Percentiles rank a stretch among this genome's conserved stretches.
Evolutionary conservation across 2,113 vertebrate genomes (phyloP).

Genomic region (Ia io): DNA sequence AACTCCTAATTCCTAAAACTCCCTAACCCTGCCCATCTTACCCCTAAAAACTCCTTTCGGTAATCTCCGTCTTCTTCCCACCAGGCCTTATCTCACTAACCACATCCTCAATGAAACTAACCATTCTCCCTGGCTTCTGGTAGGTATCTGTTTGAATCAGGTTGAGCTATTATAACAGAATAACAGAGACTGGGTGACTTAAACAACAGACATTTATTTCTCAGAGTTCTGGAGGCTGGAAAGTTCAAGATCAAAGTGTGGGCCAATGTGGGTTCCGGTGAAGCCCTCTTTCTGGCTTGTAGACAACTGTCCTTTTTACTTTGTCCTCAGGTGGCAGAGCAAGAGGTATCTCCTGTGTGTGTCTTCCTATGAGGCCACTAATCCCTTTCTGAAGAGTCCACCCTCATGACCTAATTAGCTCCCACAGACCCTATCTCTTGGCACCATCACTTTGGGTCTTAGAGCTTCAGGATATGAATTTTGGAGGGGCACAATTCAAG

Average conservation of each 20-base stretch:
- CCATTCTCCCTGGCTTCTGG: not conserved
- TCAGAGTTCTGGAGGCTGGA: not conserved
- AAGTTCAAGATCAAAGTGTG: not conserved
- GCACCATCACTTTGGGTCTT: not conserved
- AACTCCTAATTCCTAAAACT: too few species aligned
- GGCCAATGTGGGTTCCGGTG: not conserved
- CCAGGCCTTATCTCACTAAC: too few species aligned
- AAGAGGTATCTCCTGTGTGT: fast-evolving
- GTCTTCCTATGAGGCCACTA: not conserved
- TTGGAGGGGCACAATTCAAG: not conserved
- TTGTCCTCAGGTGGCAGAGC: not conserved
- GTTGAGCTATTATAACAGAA: not conserved
- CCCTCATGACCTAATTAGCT: not conserved
- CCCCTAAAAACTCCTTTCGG: too few species aligned
- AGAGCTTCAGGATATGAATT: not conserved
- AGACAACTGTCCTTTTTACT: not conserved
- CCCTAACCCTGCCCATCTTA: too few species aligned
- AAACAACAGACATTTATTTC: not conserved
- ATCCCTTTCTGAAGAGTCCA: not conserved
- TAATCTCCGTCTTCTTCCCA: not conserved
- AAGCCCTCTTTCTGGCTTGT: fast-evolving
- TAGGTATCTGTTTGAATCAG: not conserved
- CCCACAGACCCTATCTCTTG: not conserved
- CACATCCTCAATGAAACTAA: fast-evolving
- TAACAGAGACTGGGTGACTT: fast-evolving